These are phyloP conservation scores for Strigamia crassipes DNA, from an alignment of 2,888 invertebrate species.

Conservation along the genomic window DNA sequence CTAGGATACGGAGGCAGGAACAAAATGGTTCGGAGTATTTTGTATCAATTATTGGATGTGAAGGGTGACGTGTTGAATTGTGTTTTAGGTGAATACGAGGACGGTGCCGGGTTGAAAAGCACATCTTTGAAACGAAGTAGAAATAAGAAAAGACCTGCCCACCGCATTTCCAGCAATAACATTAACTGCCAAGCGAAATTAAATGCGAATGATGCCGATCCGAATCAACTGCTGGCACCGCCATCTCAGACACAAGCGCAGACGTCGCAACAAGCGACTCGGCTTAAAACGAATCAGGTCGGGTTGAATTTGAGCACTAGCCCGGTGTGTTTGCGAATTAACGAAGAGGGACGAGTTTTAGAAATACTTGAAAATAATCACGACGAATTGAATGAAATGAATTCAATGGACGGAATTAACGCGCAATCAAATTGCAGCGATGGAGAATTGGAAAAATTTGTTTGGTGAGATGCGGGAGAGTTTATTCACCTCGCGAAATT, in stretches of 20 bases:
- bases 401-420: too few relatives aligned
- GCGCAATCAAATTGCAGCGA: background rate
- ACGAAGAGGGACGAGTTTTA: conserved; percentile 36
- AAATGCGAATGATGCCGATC: background rate
- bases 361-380: conserved; percentile 16
- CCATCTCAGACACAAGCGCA: background rate
- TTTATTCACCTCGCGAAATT: background rate
- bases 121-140: conserved; percentile 6
- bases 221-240: background rate
- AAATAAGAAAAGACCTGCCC: background rate
- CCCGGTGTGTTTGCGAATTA: background rate
- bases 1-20: conserved; percentile 1
- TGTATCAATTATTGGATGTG: background rate
- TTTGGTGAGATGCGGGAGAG: background rate
- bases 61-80: background rate
- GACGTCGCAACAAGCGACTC: background rate
- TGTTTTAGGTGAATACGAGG: background rate
- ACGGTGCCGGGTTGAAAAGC: background rate
- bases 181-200: background rate
- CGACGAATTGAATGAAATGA: background rate
- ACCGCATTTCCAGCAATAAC: conserved; percentile 6
- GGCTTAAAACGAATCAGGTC: background rate
- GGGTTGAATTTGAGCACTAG: background rate
- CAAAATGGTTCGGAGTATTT: background rate
- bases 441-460: background rate